phyloP scores from a whole-genome alignment of 2,113 vertebrate species.

The Hemiprocne comata region DNA sequence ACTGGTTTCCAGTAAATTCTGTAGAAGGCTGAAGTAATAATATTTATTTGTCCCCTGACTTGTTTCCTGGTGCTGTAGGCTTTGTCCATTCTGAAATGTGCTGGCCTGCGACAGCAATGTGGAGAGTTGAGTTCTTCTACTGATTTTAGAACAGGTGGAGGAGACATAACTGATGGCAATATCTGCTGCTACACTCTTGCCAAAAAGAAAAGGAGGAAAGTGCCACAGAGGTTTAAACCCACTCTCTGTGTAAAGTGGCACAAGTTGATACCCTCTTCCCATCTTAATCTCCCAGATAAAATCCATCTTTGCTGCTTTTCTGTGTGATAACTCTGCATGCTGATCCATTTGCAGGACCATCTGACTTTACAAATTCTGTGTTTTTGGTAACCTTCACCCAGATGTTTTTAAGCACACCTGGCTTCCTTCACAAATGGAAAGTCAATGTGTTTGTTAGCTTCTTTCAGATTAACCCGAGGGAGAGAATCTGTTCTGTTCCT shows the following conservation, averaged over 20 bases:
- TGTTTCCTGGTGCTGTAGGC: background rate
- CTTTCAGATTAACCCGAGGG: background rate
- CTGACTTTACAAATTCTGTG: background rate
- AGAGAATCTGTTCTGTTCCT: background rate
- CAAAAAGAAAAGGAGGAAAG: background rate
- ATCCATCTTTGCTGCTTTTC: background rate
- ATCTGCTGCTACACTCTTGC: background rate
- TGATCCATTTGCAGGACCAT: background rate
- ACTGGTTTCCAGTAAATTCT: background rate
- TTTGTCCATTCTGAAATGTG: background rate
- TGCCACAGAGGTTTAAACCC: background rate
- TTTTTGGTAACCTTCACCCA: background rate
- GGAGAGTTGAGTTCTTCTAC: background rate
- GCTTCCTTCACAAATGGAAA: background rate
- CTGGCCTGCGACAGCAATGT: background rate
- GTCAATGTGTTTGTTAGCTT: background rate
- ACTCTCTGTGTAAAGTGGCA: background rate
- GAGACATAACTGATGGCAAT: background rate
- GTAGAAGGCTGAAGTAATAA: background rate
- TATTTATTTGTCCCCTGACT: conserved; percentile 6
- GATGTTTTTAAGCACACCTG: background rate
- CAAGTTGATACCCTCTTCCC: background rate
- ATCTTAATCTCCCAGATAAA: background rate
- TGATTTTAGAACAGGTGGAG: background rate
- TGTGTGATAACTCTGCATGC: background rate